Conservation (phyloP, 2,113 vertebrate genomes). For the Ictidomys tridecemlineatus region DNA sequence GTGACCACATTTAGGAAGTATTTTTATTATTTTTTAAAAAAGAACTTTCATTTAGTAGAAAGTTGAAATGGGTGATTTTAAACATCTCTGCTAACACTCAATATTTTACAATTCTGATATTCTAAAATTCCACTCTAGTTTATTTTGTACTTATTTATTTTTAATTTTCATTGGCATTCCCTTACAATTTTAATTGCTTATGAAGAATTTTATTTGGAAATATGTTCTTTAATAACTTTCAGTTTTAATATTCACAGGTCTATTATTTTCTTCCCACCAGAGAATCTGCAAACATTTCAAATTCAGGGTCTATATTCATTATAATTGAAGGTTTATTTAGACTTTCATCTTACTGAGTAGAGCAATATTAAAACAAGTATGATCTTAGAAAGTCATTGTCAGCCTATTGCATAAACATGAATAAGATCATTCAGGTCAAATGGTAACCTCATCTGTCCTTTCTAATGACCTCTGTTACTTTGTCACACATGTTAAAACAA, state of each 20-base stretch:
- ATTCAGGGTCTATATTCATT: neutral
- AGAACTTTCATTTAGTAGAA: neutral
- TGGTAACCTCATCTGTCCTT: neutral
- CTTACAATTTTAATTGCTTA: constrained; percentile 29
- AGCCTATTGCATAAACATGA: neutral
- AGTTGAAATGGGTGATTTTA: constrained; percentile 2
- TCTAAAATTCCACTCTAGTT: neutral
- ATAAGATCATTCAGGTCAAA: constrained; percentile 16
- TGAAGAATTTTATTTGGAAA: constrained; percentile 41
- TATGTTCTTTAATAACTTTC: constrained; percentile 1
- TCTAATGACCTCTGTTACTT: neutral
- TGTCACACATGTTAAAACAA: neutral
- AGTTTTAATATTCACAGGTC: constrained; percentile 1
- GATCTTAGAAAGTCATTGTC: neutral
- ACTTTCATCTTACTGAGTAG: neutral
- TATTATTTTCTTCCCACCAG: neutral
- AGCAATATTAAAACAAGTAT: constrained; percentile 26
- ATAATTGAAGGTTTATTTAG: constrained; percentile 35
- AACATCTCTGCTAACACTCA: neutral
- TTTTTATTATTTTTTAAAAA: neutral
- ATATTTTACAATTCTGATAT: neutral
- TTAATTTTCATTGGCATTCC: neutral
- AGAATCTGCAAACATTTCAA: constrained; percentile 42
- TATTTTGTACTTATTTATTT: neutral
- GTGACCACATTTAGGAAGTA: neutral